Conservation (phyloP, 2,888 invertebrate genomes). For the Corbicula japonica region DNA sequence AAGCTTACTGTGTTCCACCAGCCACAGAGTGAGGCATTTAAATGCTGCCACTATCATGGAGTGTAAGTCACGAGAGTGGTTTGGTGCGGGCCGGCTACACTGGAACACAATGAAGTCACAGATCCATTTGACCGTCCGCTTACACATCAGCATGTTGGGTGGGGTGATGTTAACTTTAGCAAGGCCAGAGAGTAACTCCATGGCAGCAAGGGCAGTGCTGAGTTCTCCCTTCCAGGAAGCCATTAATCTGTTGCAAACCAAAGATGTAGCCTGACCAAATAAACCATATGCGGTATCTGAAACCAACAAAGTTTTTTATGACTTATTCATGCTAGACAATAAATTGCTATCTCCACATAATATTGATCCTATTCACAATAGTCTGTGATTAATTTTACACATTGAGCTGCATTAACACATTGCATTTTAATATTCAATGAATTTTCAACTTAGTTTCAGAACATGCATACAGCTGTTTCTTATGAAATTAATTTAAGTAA, state of each 20-base stretch:
- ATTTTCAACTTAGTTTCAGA: no score
- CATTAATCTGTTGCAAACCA: slow-evolving; percentile 97
- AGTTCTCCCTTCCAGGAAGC: slow-evolving; percentile 98
- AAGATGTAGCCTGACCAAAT: slow-evolving; percentile 96
- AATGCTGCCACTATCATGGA: slow-evolving; percentile 93
- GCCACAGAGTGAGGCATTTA: slow-evolving; percentile 91
- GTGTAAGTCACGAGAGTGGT: slow-evolving; percentile 96
- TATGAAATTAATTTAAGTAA: no score
- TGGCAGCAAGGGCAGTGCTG: slow-evolving; percentile 96
- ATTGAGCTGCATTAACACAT: no score
- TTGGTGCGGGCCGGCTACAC: slow-evolving; percentile 95
- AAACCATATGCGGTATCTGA: slow-evolving; percentile 94
- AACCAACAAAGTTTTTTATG: no score
- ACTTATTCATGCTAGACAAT: no score
- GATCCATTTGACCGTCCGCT: slow-evolving; percentile 94
- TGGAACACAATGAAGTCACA: slow-evolving; percentile 98
- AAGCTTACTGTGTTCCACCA: slow-evolving; percentile 95
- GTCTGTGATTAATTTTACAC: no score
- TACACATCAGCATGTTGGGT: slow-evolving; percentile 84
- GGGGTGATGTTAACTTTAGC: slow-evolving; percentile 89
- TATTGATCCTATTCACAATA: no score
- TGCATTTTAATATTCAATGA: no score
- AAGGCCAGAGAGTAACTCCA: slow-evolving; percentile 96
- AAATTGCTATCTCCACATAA: no score
- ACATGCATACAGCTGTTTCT: no score